These are phyloP conservation scores for Melanostoma mellinum DNA, from an alignment of 2,888 invertebrate genomes.

Conservation along the genomic window DNA sequence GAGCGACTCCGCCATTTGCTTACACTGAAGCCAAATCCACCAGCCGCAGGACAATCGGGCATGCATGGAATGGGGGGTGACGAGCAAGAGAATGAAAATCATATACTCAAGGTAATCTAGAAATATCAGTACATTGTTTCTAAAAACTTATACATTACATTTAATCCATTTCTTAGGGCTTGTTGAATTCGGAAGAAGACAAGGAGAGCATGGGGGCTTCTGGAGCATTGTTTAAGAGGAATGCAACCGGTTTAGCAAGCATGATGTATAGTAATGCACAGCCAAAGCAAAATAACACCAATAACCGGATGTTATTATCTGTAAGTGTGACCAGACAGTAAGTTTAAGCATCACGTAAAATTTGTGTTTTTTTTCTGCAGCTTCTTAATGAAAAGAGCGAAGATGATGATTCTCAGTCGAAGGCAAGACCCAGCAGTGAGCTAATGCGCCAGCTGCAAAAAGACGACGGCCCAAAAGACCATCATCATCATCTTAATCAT, in stretches of 20 bases:
- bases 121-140: not conserved
- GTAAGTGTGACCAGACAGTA: constrained; percentile 80
- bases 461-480: constrained; percentile 79
- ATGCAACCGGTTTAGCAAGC: constrained; percentile 32
- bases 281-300: constrained; percentile 80
- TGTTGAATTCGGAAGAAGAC: constrained; percentile 80
- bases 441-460: constrained; percentile 83
- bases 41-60: constrained; percentile 70
- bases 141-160: not conserved
- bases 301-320: constrained; percentile 87
- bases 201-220: constrained; percentile 76
- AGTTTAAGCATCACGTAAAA: constrained; percentile 54
- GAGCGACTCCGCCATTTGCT: constrained; percentile 83
- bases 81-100: constrained; percentile 79
- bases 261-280: constrained; percentile 72
- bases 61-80: constrained; percentile 73
- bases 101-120: constrained; percentile 76
- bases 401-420: constrained; percentile 86
- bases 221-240: constrained; percentile 67
- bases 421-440: constrained; percentile 81
- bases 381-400: constrained; percentile 92
- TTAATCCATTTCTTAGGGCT: constrained; percentile 73
- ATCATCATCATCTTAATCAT: constrained; percentile 75
- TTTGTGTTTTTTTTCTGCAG: constrained; percentile 81
- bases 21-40: constrained; percentile 80